Evolutionary conservation across 2,888 invertebrate species (phyloP), one percentile per base, ranked within the genome.

Genomic region (Drosophila kanekoi): DNA sequence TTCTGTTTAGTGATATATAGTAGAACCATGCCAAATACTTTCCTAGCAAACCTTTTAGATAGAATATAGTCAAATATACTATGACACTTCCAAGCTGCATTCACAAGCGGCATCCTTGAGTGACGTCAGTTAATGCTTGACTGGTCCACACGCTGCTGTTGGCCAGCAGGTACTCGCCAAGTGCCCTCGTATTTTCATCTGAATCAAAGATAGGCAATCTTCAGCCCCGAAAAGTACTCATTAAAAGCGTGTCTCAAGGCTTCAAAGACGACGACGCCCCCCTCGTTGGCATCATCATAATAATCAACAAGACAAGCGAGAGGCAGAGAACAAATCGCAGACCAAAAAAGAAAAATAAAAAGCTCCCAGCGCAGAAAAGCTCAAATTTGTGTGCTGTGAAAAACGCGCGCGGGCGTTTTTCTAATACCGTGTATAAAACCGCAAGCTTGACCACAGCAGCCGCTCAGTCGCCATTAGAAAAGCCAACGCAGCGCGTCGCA

Each of bases 371-470:
- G 54, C 52, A 47, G 40, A 57, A 69, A 70, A 81, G 78, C 81
- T 79, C 78, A 75, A 70, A 20, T 64, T 71, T 58, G 54, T 28
- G 52, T n/a, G 10, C 45, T 37, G 54, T 64, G 53, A 38, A 73
- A 71, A 77, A 57, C 51, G 72, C 62, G 68, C 77, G 67, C 74
- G 65, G 54, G 68, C 54, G 70, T 48, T 81, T 76, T 76, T 78
- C 73, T 68, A 84, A 87, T 85, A 66, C 53, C 77, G 61, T 70
- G 61, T 86, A 91, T 91, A 91, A 91, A 91, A 90, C 85, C 90
- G 84, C 85, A 78, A 87, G 86, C 83, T 86, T 87, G 85, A 87
- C 88, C 85, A 81, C 68, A 66, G 74, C 60, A 63, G 69, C 75
- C 53, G 79, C 74, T 87, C 85, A 87, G 72, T 86, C 81, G 75